These are phyloP conservation scores for Noctilio leporinus DNA, from an alignment of 2,113 vertebrate species.

Conservation along the genomic window DNA sequence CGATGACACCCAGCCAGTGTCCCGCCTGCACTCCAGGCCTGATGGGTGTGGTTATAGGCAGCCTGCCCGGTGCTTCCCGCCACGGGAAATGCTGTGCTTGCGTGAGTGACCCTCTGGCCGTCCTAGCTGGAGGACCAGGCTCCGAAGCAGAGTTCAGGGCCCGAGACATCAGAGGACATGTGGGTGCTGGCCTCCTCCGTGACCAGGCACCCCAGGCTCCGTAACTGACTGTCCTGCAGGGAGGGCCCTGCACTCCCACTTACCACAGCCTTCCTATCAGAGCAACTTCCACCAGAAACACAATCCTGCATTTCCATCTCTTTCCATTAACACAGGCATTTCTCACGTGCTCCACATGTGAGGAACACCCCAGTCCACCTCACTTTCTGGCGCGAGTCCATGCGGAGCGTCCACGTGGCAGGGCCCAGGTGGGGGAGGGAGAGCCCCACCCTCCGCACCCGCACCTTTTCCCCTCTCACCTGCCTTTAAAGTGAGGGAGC, in stretches of 20 bases:
- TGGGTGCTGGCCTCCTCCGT: fast-evolving
- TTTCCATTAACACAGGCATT: slow-evolving; percentile 66
- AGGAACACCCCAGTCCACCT: slow-evolving; percentile 45
- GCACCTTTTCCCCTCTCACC: fast-evolving
- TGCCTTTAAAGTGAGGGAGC: fast-evolving
- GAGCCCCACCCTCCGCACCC: no score
- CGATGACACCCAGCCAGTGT: no score
- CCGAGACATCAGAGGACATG: fast-evolving
- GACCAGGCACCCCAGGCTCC: neutral
- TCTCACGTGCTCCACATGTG: slow-evolving; percentile 61
- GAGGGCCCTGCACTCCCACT: neutral
- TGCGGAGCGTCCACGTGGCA: neutral
- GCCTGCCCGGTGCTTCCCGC: no score
- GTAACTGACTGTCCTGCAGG: neutral
- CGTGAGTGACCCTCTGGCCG: fast-evolving
- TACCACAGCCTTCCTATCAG: slow-evolving; percentile 17
- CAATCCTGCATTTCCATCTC: slow-evolving; percentile 63
- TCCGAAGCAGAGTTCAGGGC: fast-evolving
- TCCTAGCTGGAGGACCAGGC: neutral
- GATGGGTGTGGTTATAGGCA: no score
- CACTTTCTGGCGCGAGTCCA: slow-evolving; percentile 20
- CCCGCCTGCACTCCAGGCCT: no score
- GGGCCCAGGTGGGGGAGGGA: neutral
- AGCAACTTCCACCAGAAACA: slow-evolving; percentile 59
- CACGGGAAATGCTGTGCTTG: neutral